Base-by-base conservation (phyloP, 1,140 invertebrate genomes). In the Aphaenogaster floridana region DNA sequence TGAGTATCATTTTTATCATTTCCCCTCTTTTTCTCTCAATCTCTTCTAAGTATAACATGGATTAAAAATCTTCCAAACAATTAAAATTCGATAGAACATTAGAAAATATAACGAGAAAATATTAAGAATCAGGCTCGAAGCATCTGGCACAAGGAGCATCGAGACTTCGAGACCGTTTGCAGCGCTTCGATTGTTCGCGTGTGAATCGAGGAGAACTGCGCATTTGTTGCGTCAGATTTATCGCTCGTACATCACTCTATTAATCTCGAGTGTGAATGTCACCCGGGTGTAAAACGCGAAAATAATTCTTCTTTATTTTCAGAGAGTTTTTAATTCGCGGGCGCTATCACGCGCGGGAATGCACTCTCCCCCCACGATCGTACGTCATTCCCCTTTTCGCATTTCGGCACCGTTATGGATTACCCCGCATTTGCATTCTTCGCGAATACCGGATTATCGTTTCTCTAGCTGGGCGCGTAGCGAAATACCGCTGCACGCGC, bases 401-500 rank as follows among this genome's bases (percentile, higher is more conserved):
- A 71, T 59, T 81, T 81, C 21, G 64, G 50, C 39, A 36, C 39
- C 66, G 79, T 59, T 57, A 71, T 11, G 57, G 64, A 81, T 71
- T 45, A 71, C 68, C 50, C 66, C 8, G 48, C 66, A 59, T 71
- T 59, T 81, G 66, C 79, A 81, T 89, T 84, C 72, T 45, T 48
- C 28, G 57, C 64, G 74, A 69, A 42, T 39, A 42, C 52, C 52
- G 86, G 77, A 34, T 59, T 85, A 72, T 89, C 72, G 68, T 80
- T 57, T 76, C 54, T 61, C 64, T 50, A 21, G 64, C n/a, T 21
- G 61, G 50, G 13, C 61, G 42, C 61, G 72, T 61, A 42, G 84
- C 64, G 59, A 89, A 89, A 83, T 88, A 88, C 59, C 77, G 81
- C 61, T 28, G 72, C 17, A 15, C 52, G 79, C 64, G 81, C 69